phyloP scores from a whole-genome alignment of 1,140 invertebrate species.

The Pararge aegeria region DNA sequence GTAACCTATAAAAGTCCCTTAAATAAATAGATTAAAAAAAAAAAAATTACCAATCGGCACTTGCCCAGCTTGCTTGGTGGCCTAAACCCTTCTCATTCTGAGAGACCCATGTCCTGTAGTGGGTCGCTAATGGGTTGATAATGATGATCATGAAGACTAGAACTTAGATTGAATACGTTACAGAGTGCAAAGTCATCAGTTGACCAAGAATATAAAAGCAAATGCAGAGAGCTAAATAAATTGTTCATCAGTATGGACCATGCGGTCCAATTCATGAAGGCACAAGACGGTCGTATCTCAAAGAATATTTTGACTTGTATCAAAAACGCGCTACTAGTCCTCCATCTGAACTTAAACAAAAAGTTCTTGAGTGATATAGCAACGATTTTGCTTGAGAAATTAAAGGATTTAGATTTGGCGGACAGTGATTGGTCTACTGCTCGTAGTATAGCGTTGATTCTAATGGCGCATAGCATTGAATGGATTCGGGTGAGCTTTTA shows the following conservation, averaged over 20 bases:
- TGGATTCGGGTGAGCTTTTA: constrained; percentile 63
- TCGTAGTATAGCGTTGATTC: constrained; percentile 61
- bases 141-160: no score
- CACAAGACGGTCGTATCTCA: constrained; percentile 44
- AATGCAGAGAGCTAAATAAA: constrained; percentile 69
- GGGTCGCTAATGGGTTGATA: no score
- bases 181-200: constrained; percentile 50
- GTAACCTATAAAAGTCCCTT: no score
- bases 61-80: no score
- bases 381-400: constrained; percentile 62
- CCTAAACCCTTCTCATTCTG: no score
- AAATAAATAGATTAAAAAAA: no score
- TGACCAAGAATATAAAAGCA: constrained; percentile 65
- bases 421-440: constrained; percentile 58
- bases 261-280: constrained; percentile 68
- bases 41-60: no score
- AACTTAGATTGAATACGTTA: constrained; percentile 25
- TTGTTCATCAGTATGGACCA: constrained; percentile 74
- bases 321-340: constrained; percentile 63
- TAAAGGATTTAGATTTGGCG: constrained; percentile 51
- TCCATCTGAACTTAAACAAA: constrained; percentile 77
- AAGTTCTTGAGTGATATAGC: constrained; percentile 64
- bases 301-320: constrained; percentile 60
- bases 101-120: no score
- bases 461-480: constrained; percentile 71